Conservation (phyloP, 2,797 vertebrate species). For the Siniperca obscura region DNA sequence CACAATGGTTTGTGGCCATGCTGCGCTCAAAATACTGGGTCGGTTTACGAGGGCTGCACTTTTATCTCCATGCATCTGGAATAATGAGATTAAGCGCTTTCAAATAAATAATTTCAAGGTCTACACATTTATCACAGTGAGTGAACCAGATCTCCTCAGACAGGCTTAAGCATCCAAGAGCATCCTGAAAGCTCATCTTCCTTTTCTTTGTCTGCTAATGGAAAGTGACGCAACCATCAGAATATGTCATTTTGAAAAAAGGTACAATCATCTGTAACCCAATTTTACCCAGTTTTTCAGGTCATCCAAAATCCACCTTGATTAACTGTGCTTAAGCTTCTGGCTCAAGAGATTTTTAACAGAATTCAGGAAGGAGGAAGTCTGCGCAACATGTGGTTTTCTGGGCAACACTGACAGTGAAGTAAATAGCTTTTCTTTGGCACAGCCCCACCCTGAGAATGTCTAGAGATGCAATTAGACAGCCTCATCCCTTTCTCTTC, state of each 20-base stretch:
- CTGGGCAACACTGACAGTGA: constrained; percentile 37
- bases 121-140: constrained; percentile 14
- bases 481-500: constrained; percentile 14
- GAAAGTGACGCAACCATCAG: background rate
- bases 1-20: constrained; percentile 17
- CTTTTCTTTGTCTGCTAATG: background rate
- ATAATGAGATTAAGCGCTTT: constrained; percentile 53
- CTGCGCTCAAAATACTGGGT: constrained; percentile 21
- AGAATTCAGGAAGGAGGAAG: constrained; percentile 23
- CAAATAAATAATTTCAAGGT: constrained; percentile 30
- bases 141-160: constrained; percentile 16
- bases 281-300: constrained; percentile 7
- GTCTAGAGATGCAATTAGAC: constrained; percentile 39
- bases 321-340: constrained; percentile 17
- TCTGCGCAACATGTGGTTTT: constrained; percentile 62
- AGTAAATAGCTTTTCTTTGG: constrained; percentile 34
- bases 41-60: constrained; percentile 12
- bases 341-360: constrained; percentile 10
- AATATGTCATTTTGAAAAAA: background rate
- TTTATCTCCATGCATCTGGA: constrained; percentile 56
- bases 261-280: background rate
- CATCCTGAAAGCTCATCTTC: constrained; percentile 1
- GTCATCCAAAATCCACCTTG: constrained; percentile 15
- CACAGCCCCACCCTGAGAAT: constrained; percentile 16
- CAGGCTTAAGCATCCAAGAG: background rate